phyloP scores from a whole-genome alignment of 2,888 invertebrate species.

The Blomia tropicalis region DNA sequence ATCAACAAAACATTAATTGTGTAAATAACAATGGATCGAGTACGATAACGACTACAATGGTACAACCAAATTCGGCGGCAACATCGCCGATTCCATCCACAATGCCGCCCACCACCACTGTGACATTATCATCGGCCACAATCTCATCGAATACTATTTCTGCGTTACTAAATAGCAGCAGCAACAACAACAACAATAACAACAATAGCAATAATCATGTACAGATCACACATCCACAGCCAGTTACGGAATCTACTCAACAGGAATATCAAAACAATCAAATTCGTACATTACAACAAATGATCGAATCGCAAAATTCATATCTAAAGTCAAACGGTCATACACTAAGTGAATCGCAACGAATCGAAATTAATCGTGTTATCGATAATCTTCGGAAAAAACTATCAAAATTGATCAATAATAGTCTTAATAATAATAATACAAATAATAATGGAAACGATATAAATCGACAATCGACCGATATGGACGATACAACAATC shows the following conservation, averaged over 20 bases:
- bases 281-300: constrained; percentile 65
- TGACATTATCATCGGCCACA: too few species aligned
- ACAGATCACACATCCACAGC: constrained; percentile 37
- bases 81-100: background rate
- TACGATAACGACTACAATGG: background rate
- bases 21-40: constrained; percentile 1
- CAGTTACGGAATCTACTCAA: constrained; percentile 52
- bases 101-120: background rate
- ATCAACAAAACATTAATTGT: background rate
- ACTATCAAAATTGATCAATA: background rate
- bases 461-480: constrained; percentile 32
- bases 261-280: constrained; percentile 58
- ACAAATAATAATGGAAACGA: background rate
- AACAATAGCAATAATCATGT: background rate
- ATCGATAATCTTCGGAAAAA: constrained; percentile 53
- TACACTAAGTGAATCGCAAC: constrained; percentile 1
- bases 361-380: background rate
- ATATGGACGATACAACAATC: constrained; percentile 36
- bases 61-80: background rate
- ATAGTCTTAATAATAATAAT: background rate
- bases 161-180: constrained; percentile 20
- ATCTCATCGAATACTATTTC: background rate
- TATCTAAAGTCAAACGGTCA: background rate
- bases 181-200: constrained; percentile 13
- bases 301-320: constrained; percentile 43